Base-by-base conservation (phyloP, 2,113 vertebrate genomes). In the Shinisaurus crocodilurus region DNA sequence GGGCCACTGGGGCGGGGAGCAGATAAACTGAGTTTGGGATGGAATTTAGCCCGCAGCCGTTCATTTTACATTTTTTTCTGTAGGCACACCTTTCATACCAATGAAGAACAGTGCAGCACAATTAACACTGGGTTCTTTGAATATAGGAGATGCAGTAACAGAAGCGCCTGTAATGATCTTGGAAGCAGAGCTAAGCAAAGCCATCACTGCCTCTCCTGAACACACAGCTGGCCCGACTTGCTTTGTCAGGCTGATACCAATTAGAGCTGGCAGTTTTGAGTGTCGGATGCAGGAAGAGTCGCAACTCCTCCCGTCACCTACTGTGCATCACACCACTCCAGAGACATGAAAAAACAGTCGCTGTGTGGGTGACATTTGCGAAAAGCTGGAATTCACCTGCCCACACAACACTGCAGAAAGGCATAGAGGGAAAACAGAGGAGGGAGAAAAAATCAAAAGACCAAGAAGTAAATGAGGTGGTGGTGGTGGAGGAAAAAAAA, bases 361-460 rank as follows among this genome's bases (percentile, higher is more conserved):
- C 45, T 40, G 50, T 82, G 85, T 87, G 85, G 67, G 76, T 85
- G 75, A 79, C 74, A 43, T 79, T 79, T 69, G 40, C 5, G n/a
- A 70, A 81, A 91, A 91, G 72, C 1, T 88, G 43, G 85, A 90
- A 88, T 54, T 92, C 82, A 74, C 6, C 65, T 86, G 85, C 57
- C 76, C 32, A 63, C 70, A 75, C 0, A 70, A 45, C 15, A 27
- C 77, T 29, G 37, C 65, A 80, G 5, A 45, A 40, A 90, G 34
- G 15, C 69, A 63, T 12, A 82, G 67, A 54, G 1, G 65, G 40
- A 85, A 40, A 74, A 10, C 65, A 29, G n/a, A 25, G 9, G 20
- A 32, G 5, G 7, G 43, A 43, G 40, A 82, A 67, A 0, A 0
- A 7, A 54, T 92, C 67, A 83, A 88, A 93, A 88, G 20, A 89